Conservation (phyloP, 2,888 invertebrate genomes). For the Pocota personata region DNA sequence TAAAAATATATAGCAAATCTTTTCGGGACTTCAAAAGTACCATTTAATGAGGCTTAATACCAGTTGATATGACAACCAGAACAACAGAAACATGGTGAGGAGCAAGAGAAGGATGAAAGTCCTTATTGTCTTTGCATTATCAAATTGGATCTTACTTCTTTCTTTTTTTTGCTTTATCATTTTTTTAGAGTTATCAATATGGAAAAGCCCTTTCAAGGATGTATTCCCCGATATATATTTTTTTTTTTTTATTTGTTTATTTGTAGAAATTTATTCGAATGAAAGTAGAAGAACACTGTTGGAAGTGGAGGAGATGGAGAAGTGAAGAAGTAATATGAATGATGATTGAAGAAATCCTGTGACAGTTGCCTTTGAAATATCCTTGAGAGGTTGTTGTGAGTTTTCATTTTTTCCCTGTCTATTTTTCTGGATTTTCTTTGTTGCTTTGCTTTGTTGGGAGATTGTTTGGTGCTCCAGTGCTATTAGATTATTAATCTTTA, state of each 20-base stretch:
- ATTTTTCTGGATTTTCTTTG: neutral
- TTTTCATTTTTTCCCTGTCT: slow-evolving; percentile 4
- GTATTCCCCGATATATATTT: slow-evolving; percentile 1
- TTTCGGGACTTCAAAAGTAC: slow-evolving; percentile 22
- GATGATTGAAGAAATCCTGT: slow-evolving; percentile 34
- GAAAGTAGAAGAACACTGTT: neutral
- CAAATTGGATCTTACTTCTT: slow-evolving; percentile 8
- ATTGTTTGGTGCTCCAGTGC: neutral
- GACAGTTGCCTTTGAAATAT: slow-evolving; percentile 51
- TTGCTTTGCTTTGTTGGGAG: neutral
- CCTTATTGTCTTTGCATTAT: slow-evolving; percentile 39
- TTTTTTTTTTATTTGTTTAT: slow-evolving; percentile 19
- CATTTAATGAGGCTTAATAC: slow-evolving; percentile 40
- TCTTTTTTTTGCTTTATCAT: neutral
- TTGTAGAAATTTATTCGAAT: slow-evolving; percentile 22
- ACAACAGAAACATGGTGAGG: neutral
- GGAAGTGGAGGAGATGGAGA: neutral
- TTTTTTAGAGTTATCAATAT: slow-evolving; percentile 25
- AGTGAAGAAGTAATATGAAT: slow-evolving; percentile 22
- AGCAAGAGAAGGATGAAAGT: neutral
- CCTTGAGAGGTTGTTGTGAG: slow-evolving; percentile 36
- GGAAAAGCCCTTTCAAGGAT: slow-evolving; percentile 41
- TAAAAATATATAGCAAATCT: neutral
- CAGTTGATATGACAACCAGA: slow-evolving; percentile 25
- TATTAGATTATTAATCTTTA: slow-evolving; percentile 39